Base-by-base conservation (phyloP, 2,113 vertebrate species). In the Anhinga rufa region DNA sequence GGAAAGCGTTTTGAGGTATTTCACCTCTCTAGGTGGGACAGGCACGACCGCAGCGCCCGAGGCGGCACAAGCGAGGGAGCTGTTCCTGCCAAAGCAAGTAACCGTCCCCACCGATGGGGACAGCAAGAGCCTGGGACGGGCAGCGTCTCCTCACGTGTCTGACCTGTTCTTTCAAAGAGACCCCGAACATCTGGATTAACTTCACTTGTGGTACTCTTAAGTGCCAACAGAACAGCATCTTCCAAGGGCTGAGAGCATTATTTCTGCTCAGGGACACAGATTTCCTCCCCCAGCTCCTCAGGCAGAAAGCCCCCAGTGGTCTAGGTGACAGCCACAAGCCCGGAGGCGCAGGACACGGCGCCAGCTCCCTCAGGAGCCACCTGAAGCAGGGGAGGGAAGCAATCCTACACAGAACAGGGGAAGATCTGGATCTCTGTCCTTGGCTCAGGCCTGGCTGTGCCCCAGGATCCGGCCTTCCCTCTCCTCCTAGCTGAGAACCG, bases 1-100 rank as follows among this genome's bases (percentile, higher is more conserved):
- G 40, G 13, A 40, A 38, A 25, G 26, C 0, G 0, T 12, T 14
- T 14, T 7, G 52, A 80, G 49, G 8, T 4, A 13, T 29, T 72
- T 24, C 52, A 7, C 12, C 69, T 61, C 82, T 25, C 36, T 5
- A 14, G 19, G 29, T 19, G 61, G 75, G 60, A 60, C 34, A 29
- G 46, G 38, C 12, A 17, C 31, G 14, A 29, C 19, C 3, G 4
- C 44, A 1, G n/a, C 15, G 68, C 68, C 61, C 8, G 1, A 44
- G 44, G 54, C 14, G 28, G 36, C 86, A 32, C 38, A 24, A 34
- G 32, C 3, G 5, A 55, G 36, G 52, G 24, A 42, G 42, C 29
- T n/a, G 51, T 6, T 65, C 21, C 55, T 64, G 74, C 57, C 26
- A 7, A 22, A 79, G 49, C 25, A 8, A 40, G 52, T 4, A 11